Evolutionary conservation across 1,140 invertebrate genomes (phyloP).

Genomic region (Choristoneura fumiferana): DNA sequence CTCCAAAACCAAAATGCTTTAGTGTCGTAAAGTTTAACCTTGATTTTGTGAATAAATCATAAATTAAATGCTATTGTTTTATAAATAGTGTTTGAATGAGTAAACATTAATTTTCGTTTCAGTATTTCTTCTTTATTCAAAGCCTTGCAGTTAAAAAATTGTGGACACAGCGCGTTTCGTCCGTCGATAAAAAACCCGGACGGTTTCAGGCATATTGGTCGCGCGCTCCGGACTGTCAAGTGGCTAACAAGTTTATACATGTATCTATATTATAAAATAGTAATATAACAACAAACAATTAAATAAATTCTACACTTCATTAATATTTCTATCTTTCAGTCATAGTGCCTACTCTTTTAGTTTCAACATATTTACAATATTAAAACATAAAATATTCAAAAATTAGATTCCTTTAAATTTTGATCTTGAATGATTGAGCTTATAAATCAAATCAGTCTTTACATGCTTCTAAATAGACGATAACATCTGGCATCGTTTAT

Average conservation of each 20-base stretch:
- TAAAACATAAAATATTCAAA: slow-evolving; percentile 35
- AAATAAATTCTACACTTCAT: not conserved
- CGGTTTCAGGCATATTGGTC: too few species aligned
- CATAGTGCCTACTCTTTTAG: not conserved
- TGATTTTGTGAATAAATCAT: too few species aligned
- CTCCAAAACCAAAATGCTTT: too few species aligned
- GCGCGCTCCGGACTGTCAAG: too few species aligned
- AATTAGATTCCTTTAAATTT: slow-evolving; percentile 32
- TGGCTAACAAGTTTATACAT: not conserved
- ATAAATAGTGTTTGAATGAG: too few species aligned
- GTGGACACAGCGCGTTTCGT: too few species aligned
- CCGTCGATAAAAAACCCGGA: too few species aligned
- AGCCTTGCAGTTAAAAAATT: too few species aligned
- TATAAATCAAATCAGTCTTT: slow-evolving; percentile 44
- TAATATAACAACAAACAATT: slow-evolving; percentile 4
- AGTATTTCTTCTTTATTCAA: too few species aligned
- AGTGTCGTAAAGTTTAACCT: too few species aligned
- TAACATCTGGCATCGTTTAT: not conserved
- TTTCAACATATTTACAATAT: slow-evolving; percentile 20
- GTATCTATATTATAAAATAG: slow-evolving; percentile 7
- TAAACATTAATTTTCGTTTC: too few species aligned
- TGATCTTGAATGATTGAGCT: slow-evolving; percentile 35
- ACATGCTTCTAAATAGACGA: slow-evolving; percentile 19
- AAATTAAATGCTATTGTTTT: too few species aligned
- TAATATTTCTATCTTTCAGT: not conserved